These are phyloP conservation scores for Camponotus vicinus DNA, from an alignment of 1,140 invertebrate genomes.

Conservation along the genomic window DNA sequence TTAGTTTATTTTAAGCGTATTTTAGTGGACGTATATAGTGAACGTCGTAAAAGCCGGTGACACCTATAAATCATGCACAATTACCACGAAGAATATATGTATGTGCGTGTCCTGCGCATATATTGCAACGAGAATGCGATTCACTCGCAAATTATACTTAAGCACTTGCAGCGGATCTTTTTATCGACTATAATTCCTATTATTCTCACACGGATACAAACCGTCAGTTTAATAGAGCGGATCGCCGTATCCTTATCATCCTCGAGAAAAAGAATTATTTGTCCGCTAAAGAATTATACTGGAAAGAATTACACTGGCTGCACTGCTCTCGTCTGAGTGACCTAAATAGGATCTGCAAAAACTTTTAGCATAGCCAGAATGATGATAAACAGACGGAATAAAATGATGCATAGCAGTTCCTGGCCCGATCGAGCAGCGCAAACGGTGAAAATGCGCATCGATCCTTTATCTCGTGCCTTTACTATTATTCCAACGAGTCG, in stretches of 20 bases:
- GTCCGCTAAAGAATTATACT: no score
- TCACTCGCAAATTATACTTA: background rate
- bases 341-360: slow-evolving; percentile 16
- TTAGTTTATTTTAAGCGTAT: slow-evolving; percentile 20
- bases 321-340: background rate
- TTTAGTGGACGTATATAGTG: slow-evolving; percentile 49
- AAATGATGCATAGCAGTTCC: slow-evolving; percentile 79
- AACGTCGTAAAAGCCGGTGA: slow-evolving; percentile 43
- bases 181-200: background rate
- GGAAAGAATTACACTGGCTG: background rate
- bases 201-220: slow-evolving; percentile 26
- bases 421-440: slow-evolving; percentile 75
- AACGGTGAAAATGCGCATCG: slow-evolving; percentile 77
- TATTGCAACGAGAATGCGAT: slow-evolving; percentile 22
- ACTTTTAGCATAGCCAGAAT: slow-evolving; percentile 53
- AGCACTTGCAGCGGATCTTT: background rate
- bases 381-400: slow-evolving; percentile 71
- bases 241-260: background rate
- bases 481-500: slow-evolving; percentile 76
- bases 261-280: background rate
- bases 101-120: slow-evolving; percentile 9
- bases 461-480: slow-evolving; percentile 77
- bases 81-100: slow-evolving; percentile 16
- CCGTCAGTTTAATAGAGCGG: background rate
- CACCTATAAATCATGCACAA: slow-evolving; percentile 39